phyloP scores from a whole-genome alignment of 2,113 vertebrate genomes.

The Eupsittula cactorum region DNA sequence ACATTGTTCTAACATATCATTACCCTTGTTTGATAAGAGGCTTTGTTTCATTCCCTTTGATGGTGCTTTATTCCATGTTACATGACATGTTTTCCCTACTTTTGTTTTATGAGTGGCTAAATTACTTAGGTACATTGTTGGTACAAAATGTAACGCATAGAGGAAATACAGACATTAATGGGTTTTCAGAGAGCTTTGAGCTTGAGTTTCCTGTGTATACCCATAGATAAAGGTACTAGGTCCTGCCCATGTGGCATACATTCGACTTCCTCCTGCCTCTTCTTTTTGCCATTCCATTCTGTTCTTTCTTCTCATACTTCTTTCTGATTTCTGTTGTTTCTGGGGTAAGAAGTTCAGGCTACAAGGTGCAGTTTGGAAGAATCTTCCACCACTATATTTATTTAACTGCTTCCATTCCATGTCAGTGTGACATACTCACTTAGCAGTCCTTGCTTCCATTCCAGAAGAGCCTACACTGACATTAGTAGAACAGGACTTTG shows the following conservation, averaged over 20 bases:
- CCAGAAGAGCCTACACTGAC: background rate
- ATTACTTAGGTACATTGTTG: background rate
- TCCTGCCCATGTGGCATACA: background rate
- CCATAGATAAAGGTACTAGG: background rate
- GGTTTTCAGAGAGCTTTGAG: background rate
- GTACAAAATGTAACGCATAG: background rate
- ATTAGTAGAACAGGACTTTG: background rate
- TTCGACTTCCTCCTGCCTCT: background rate
- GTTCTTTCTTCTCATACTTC: background rate
- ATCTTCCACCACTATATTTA: accelerated
- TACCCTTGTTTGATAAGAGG: background rate
- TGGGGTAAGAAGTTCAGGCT: background rate
- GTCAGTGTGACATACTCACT: background rate
- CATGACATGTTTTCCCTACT: background rate
- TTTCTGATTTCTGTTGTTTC: background rate
- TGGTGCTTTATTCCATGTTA: background rate
- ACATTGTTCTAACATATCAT: background rate
- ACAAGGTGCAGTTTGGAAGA: background rate
- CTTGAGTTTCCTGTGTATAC: background rate
- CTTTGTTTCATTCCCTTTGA: background rate
- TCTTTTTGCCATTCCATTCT: background rate
- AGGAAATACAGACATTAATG: background rate
- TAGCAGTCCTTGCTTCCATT: background rate
- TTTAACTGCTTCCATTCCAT: background rate
- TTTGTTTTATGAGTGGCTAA: background rate